These are phyloP conservation scores for Sinella curviseta DNA, from an alignment of 1,140 invertebrate genomes.

Conservation along the genomic window DNA sequence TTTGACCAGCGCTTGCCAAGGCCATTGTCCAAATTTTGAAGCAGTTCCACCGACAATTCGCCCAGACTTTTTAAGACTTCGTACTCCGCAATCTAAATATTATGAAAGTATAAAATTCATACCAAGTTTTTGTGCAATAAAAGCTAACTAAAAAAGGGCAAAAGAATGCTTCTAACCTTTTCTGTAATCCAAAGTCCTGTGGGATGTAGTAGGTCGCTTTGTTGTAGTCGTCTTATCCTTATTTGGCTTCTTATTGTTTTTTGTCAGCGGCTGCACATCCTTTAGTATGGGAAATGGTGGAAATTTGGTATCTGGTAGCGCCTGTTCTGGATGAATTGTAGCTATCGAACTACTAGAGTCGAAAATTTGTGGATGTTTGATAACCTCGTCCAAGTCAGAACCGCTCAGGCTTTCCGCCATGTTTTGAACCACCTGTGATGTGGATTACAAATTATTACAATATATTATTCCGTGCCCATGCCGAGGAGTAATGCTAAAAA, in stretches of 20 bases:
- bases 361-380: conserved; percentile 14
- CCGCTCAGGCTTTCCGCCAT: conserved; percentile 46
- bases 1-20: conserved; percentile 88
- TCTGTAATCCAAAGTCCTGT: conserved; percentile 59
- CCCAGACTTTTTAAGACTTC: conserved; percentile 69
- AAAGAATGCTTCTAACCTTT: no score
- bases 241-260: conserved; percentile 21
- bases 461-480: no score
- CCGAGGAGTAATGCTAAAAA: no score
- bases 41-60: conserved; percentile 87
- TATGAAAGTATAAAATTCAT: neutral
- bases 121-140: neutral
- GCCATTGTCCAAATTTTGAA: conserved; percentile 82
- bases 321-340: neutral
- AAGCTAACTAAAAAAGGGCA: no score
- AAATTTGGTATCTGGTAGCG: conserved; percentile 33
- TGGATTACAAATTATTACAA: neutral
- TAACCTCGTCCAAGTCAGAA: conserved; percentile 45
- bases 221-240: conserved; percentile 41
- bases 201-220: conserved; percentile 51
- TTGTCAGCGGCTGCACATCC: conserved; percentile 41
- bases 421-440: conserved; percentile 50
- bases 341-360: neutral
- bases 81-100: conserved; percentile 76
- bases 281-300: conserved; percentile 39